Evolutionary conservation across 2,113 vertebrate species (phyloP).

Genomic region (Hydrochoerus hydrochaeris): DNA sequence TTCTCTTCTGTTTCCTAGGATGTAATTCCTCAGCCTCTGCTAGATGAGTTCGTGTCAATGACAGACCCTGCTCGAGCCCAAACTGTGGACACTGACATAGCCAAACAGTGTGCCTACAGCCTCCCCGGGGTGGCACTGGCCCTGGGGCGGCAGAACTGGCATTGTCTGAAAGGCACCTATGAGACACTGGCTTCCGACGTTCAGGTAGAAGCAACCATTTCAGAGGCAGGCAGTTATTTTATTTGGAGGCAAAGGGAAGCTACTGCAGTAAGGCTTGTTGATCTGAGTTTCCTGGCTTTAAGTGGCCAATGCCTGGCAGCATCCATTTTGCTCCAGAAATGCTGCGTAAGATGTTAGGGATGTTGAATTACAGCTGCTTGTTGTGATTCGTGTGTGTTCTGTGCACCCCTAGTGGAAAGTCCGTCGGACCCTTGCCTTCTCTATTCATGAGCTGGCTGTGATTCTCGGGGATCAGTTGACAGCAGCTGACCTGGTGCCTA

Average conservation of each 20-base stretch:
- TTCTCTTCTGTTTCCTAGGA: conserved; percentile 78
- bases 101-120: conserved; percentile 87
- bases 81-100: conserved; percentile 86
- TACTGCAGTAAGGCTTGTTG: accelerated
- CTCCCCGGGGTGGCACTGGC: conserved; percentile 87
- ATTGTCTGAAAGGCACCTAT: conserved; percentile 86
- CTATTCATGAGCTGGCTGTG: conserved; percentile 87
- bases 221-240: not conserved
- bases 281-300: not conserved
- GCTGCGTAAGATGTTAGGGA: not conserved
- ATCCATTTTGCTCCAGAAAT: not conserved
- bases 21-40: conserved; percentile 86
- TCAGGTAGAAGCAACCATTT: conserved; percentile 79
- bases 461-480: conserved; percentile 87
- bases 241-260: not conserved
- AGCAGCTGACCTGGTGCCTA: conserved; percentile 87
- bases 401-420: conserved; percentile 86
- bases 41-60: conserved; percentile 88
- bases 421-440: conserved; percentile 84
- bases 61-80: conserved; percentile 86
- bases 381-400: not conserved
- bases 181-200: conserved; percentile 86
- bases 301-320: not conserved
- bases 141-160: conserved; percentile 87
- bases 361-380: not conserved